Evolutionary conservation across 2,888 invertebrate species (phyloP), one percentile per base, ranked within the genome.

Genomic region (Pyrochroa serraticornis): DNA sequence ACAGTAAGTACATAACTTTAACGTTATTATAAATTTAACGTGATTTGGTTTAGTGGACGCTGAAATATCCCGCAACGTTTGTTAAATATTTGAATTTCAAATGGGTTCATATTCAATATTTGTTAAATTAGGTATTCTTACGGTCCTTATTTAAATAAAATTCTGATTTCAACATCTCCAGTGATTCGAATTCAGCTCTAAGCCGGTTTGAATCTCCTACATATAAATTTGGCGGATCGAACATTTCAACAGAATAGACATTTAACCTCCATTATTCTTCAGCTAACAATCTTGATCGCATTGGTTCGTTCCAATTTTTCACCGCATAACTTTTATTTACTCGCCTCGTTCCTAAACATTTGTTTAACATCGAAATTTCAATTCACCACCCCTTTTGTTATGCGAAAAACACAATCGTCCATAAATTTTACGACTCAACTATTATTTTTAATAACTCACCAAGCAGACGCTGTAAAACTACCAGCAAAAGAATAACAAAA

Each of bases 251-350:
- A 51, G 51, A 57, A 57, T 46, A 57, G 50, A 50, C 51, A 51
- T 57, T 57, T 51, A 45, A 51, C 51, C 51, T 57, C 57, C 50
- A 57, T 51, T 57, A 57, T 57, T 51, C 57, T 22, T 56, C 35
- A 46, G 38, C 51, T 32, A 50, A 51, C 50, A 44, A 46, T 44
- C 38, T 51, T 42, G 57, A 50, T 57, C 45, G 44, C 50, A 49
- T 56, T 56, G 41, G 38, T 44, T 46, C 47, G 14, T 31, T 44
- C 39, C 50, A 50, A 55, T 55, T 56, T 57, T 51, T 50, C 50
- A 56, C 36, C 22, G 22, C 13, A 6, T 36, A 31, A 30, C 38
- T 54, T 38, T 32, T 47, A 54, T 54, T 54, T 54, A 54, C 54
- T 22, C 30, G 36, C 10, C n/a, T n/a, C 10, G n/a, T 35, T 10